Evolutionary conservation across 2,888 invertebrate species (phyloP).

Genomic region (Stenichneumon culpator): DNA sequence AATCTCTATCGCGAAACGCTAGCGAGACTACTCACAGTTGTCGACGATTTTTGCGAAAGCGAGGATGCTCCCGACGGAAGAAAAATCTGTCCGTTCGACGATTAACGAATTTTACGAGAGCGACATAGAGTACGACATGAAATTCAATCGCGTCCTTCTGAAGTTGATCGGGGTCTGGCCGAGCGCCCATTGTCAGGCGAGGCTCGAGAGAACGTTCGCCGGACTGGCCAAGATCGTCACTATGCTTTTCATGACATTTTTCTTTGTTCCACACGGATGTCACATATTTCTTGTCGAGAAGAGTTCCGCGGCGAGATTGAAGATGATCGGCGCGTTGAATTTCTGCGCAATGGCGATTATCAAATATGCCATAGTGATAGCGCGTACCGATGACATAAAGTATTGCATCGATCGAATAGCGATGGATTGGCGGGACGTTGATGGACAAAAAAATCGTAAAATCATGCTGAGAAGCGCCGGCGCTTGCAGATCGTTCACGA

Average conservation of each 20-base stretch:
- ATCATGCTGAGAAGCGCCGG: too few species aligned
- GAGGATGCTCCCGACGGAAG: too few species aligned
- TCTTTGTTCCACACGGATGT: slow-evolving; percentile 59
- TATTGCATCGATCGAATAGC: slow-evolving; percentile 71
- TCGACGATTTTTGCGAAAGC: not conserved
- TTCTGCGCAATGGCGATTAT: slow-evolving; percentile 74
- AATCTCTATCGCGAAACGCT: too few species aligned
- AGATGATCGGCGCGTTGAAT: slow-evolving; percentile 73
- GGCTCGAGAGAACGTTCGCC: slow-evolving; percentile 14
- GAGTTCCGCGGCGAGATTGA: slow-evolving; percentile 69
- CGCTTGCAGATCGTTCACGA: too few species aligned
- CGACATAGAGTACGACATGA: slow-evolving; percentile 62
- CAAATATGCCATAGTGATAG: slow-evolving; percentile 72
- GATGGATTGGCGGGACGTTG: slow-evolving; percentile 70
- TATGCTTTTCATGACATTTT: slow-evolving; percentile 20
- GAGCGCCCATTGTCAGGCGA: not conserved
- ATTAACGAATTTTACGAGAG: not conserved
- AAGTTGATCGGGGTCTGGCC: slow-evolving; percentile 68
- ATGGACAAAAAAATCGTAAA: slow-evolving; percentile 58
- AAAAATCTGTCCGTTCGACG: not conserved
- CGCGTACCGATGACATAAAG: slow-evolving; percentile 65
- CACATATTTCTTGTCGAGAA: slow-evolving; percentile 68
- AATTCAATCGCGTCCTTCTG: slow-evolving; percentile 66
- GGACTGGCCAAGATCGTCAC: not conserved
- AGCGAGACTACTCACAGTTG: too few species aligned